Conservation (phyloP, 2,888 invertebrate genomes). For the Anticlea derivata region DNA sequence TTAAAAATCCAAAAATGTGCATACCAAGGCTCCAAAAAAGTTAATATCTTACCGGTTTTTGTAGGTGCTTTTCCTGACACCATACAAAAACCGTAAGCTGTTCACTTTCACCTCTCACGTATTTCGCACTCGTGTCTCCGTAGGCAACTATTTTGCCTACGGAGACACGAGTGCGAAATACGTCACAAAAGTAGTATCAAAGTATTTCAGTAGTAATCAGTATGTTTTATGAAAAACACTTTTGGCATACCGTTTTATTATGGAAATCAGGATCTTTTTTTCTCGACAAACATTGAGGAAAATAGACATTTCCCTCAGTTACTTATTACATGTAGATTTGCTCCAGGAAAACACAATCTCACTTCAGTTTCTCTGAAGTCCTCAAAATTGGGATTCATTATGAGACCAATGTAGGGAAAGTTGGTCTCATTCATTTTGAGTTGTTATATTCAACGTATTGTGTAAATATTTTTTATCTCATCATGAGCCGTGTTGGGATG, state of each 20-base stretch:
- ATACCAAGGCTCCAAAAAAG: no score
- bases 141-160: no score
- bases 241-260: conserved; percentile 10
- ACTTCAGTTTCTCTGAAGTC: neutral
- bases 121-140: no score
- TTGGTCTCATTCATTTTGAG: no score
- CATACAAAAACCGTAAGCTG: no score
- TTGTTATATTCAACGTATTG: neutral
- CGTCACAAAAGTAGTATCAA: neutral
- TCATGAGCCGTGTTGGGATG: no score
- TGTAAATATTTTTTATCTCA: neutral
- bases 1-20: no score
- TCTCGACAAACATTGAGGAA: neutral
- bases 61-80: no score
- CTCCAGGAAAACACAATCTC: neutral
- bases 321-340: neutral
- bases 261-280: conserved; percentile 12
- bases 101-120: no score
- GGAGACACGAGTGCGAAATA: no score
- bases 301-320: conserved; percentile 4
- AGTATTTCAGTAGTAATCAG: neutral
- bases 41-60: no score
- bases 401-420: no score
- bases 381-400: neutral
- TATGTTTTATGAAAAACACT: conserved; percentile 3